phyloP scores from a whole-genome alignment of 1,140 invertebrate species.

The Drosophila kepulauana region DNA sequence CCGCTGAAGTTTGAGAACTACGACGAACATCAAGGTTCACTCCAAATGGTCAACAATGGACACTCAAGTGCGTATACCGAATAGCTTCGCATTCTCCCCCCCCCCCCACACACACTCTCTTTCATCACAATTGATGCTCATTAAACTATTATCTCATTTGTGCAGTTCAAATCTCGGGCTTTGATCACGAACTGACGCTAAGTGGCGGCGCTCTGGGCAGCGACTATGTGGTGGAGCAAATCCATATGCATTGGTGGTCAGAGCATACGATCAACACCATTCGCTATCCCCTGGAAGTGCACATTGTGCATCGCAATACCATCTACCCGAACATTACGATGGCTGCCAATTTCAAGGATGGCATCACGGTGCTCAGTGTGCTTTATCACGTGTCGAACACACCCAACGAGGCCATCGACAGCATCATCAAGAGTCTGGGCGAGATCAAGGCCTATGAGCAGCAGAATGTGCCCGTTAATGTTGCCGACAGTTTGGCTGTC shows the following conservation, averaged over 20 bases:
- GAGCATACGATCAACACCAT: slow-evolving; percentile 90
- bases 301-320: slow-evolving; percentile 90
- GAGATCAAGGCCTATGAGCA: slow-evolving; percentile 76
- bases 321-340: slow-evolving; percentile 86
- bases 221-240: slow-evolving; percentile 88
- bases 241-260: slow-evolving; percentile 93
- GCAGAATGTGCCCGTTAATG: slow-evolving; percentile 86
- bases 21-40: slow-evolving; percentile 69
- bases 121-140: neutral
- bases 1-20: slow-evolving; percentile 84
- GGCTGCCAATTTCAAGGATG: slow-evolving; percentile 87
- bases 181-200: slow-evolving; percentile 80
- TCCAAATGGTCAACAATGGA: slow-evolving; percentile 85
- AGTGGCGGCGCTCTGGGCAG: slow-evolving; percentile 86
- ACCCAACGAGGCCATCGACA: slow-evolving; percentile 63
- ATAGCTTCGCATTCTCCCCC: too few relatives aligned
- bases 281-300: slow-evolving; percentile 88
- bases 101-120: too few relatives aligned
- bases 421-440: slow-evolving; percentile 68
- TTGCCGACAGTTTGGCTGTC: slow-evolving; percentile 85
- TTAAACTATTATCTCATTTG: slow-evolving; percentile 6
- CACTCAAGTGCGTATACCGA: slow-evolving; percentile 84
- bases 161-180: slow-evolving; percentile 85
- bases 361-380: slow-evolving; percentile 89
- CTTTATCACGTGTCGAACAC: slow-evolving; percentile 88